phyloP scores from a whole-genome alignment of 2,797 vertebrate species.

The Molossus molossus region DNA sequence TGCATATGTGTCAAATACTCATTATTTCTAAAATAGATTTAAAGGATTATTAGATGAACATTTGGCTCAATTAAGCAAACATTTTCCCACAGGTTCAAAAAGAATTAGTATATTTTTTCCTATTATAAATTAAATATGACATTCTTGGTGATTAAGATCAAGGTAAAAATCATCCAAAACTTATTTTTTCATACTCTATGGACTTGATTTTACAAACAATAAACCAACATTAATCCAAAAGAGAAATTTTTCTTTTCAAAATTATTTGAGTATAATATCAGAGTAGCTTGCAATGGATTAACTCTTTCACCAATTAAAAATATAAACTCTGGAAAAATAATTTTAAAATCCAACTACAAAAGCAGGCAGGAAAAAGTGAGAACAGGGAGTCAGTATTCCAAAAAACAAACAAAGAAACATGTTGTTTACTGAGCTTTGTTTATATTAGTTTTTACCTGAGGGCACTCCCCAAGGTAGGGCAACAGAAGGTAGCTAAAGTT shows the following conservation, averaged over 20 bases:
- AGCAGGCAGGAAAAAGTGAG: not conserved
- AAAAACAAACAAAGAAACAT: not conserved
- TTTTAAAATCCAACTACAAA: not conserved
- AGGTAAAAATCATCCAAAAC: constrained; percentile 2
- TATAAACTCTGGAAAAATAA: not conserved
- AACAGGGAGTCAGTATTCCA: not conserved
- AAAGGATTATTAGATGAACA: not conserved
- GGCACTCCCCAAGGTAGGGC: not conserved
- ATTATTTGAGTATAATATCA: not conserved
- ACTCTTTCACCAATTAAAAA: not conserved
- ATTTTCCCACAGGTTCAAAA: not conserved
- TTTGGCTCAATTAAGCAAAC: not conserved
- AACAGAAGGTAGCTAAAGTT: not conserved
- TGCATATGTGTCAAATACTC: not conserved
- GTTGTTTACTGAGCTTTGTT: not conserved
- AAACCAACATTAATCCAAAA: not conserved
- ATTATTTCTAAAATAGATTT: not conserved
- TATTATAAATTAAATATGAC: not conserved
- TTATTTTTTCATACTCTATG: not conserved
- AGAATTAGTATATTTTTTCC: not conserved
- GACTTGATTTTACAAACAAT: constrained; percentile 27
- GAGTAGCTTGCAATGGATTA: not conserved
- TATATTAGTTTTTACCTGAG: not conserved
- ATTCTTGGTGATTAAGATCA: not conserved
- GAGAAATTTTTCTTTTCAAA: not conserved